These are phyloP conservation scores for Linyphia triangularis DNA, from an alignment of 2,888 invertebrate species.

Conservation along the genomic window DNA sequence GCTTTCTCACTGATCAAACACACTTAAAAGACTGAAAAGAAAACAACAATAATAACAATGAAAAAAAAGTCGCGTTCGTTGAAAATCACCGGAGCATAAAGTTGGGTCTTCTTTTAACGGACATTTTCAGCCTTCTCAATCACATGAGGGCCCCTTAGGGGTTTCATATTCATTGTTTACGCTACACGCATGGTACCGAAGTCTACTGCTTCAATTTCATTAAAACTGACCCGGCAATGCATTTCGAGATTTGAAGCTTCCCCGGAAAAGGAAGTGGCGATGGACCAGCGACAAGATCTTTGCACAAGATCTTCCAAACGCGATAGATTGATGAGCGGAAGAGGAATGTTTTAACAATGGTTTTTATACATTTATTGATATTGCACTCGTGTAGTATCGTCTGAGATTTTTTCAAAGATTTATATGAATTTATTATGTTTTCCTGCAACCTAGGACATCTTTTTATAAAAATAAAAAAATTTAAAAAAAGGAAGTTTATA, in stretches of 20 bases:
- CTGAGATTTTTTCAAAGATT: too few species aligned
- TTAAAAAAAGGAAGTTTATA: too few species aligned
- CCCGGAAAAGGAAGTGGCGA: conserved; percentile 37
- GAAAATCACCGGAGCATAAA: conserved; percentile 50
- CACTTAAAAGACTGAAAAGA: neutral
- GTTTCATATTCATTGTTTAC: conserved; percentile 40
- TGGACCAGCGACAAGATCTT: neutral
- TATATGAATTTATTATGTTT: too few species aligned
- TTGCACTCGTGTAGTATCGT: too few species aligned
- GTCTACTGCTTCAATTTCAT: conserved; percentile 15
- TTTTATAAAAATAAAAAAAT: too few species aligned
- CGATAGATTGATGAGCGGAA: neutral
- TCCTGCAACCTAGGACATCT: too few species aligned
- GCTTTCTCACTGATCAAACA: conserved; percentile 9
- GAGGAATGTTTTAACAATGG: too few species aligned
- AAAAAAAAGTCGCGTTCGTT: neutral
- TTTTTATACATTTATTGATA: too few species aligned
- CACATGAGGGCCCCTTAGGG: conserved; percentile 26
- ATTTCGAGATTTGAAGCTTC: neutral
- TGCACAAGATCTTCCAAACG: neutral
- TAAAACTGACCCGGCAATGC: neutral
- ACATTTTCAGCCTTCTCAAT: conserved; percentile 38
- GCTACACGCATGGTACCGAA: conserved; percentile 13
- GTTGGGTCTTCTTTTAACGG: conserved; percentile 60
- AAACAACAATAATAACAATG: neutral